phyloP scores from a whole-genome alignment of 2,888 invertebrate species.

The Diaphora mendica region DNA sequence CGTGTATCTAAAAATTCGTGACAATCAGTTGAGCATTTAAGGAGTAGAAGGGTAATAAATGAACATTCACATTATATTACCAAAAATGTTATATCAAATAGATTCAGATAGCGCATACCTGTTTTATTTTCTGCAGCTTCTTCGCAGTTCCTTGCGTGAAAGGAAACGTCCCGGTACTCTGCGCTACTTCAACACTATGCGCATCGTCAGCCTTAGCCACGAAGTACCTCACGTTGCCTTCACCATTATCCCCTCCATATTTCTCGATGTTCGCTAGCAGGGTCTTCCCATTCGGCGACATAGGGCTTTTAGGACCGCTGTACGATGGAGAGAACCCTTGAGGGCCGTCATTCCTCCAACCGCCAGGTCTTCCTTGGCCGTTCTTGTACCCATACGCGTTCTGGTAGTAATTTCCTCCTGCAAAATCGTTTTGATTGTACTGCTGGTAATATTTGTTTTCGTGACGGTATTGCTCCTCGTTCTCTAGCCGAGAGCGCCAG shows the following conservation, averaged over 20 bases:
- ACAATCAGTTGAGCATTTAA: no score
- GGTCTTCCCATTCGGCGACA: slow-evolving; percentile 74
- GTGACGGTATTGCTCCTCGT: slow-evolving; percentile 65
- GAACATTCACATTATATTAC: no score
- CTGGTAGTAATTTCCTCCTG: slow-evolving; percentile 60
- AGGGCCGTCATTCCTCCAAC: slow-evolving; percentile 59
- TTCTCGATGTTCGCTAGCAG: slow-evolving; percentile 77
- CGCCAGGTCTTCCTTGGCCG: slow-evolving; percentile 60
- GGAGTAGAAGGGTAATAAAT: no score
- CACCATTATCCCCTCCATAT: slow-evolving; percentile 59
- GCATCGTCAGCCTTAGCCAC: slow-evolving; percentile 87
- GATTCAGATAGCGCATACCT: slow-evolving; percentile 74
- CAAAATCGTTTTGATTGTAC: slow-evolving; percentile 61
- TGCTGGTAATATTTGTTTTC: slow-evolving; percentile 63
- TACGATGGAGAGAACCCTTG: slow-evolving; percentile 67
- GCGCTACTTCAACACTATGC: slow-evolving; percentile 85
- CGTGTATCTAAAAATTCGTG: neutral
- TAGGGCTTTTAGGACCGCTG: slow-evolving; percentile 68
- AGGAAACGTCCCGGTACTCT: slow-evolving; percentile 84
- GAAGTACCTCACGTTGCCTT: slow-evolving; percentile 79
- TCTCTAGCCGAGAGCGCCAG: slow-evolving; percentile 70
- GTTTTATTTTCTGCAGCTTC: slow-evolving; percentile 86
- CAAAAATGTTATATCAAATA: neutral
- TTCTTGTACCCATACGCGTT: slow-evolving; percentile 64
- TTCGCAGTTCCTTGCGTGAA: slow-evolving; percentile 88